Base-by-base conservation (phyloP, 2,113 vertebrate genomes). In the Ictalurus punctatus region DNA sequence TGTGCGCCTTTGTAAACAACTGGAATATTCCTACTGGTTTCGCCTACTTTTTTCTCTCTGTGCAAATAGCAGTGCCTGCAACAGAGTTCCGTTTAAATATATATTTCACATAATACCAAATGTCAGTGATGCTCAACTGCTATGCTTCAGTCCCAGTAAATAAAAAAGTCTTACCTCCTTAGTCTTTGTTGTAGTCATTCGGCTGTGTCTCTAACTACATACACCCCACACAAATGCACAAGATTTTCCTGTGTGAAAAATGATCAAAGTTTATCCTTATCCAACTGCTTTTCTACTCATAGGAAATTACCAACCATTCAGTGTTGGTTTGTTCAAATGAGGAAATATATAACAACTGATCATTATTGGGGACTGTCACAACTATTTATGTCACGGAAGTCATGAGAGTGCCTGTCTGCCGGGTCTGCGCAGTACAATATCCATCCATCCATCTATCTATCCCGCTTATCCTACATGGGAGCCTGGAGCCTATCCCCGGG, bases 41-140 rank as follows among this genome's bases (percentile, higher is more conserved):
- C 86, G 85, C 87, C 79, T 76, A 85, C 44, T 76, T 19, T 86
- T 85, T 90, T 74, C 48, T 65, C 61, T 90, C 82, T 65, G 85
- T 92, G 69, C 84, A 86, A 56, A 81, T 90, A 89, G 87, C 56
- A 83, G 83, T 56, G 83, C 76, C 73, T 81, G 23, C 19, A 74
- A 84, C 48, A 10, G 30, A 71, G 63, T 89, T n/a, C 78, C n/a
- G 44, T 92, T 90, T 90, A 91, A 91, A 80, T 89, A 89, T 89
- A 89, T 84, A 80, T 87, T 14, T 48, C 30, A 48, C 37, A 85
- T 81, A 76, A 83, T 61, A 65, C 27, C 85, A 63, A 88, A 59
- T 82, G 71, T 25, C 52, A 37, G 76, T 63, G 81, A 71, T 85
- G 83, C 67, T 76, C 21, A 34, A 86, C 76, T 74, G 91, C 79